Conservation (phyloP, 2,797 vertebrate genomes). For the Sardinella longiceps region DNA sequence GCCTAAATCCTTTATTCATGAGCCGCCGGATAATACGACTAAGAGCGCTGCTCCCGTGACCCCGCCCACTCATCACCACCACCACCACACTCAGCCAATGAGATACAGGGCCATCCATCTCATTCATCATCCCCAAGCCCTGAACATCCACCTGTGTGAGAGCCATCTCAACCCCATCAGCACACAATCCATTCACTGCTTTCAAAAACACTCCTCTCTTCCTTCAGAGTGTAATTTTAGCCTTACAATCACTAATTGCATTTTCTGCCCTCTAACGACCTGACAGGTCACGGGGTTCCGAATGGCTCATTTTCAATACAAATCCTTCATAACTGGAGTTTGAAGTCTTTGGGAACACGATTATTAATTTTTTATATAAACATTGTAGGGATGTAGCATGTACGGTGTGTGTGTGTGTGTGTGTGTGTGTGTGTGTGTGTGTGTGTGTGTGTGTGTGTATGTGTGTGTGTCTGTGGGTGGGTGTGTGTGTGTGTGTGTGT, state of each 20-base stretch:
- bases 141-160: background rate
- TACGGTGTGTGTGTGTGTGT: too few species aligned
- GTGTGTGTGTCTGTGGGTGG: too few species aligned
- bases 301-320: too few species aligned
- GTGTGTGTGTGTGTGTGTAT: too few species aligned
- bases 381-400: too few species aligned
- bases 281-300: background rate
- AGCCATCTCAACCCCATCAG: background rate
- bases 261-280: background rate
- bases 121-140: background rate
- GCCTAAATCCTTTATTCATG: background rate
- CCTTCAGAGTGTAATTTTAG: background rate
- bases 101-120: background rate
- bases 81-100: background rate
- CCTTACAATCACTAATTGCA: background rate
- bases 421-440: too few species aligned
- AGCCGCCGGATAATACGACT: background rate
- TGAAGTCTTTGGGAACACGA: too few species aligned
- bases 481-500: too few species aligned
- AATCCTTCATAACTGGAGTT: background rate
- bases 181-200: background rate
- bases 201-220: too few species aligned
- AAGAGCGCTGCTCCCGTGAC: background rate
- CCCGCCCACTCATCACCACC: slow-evolving; percentile 16
- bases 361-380: too few species aligned